Base-by-base conservation (phyloP, 1,140 invertebrate genomes). In the Macrosteles quadrilineatus region DNA sequence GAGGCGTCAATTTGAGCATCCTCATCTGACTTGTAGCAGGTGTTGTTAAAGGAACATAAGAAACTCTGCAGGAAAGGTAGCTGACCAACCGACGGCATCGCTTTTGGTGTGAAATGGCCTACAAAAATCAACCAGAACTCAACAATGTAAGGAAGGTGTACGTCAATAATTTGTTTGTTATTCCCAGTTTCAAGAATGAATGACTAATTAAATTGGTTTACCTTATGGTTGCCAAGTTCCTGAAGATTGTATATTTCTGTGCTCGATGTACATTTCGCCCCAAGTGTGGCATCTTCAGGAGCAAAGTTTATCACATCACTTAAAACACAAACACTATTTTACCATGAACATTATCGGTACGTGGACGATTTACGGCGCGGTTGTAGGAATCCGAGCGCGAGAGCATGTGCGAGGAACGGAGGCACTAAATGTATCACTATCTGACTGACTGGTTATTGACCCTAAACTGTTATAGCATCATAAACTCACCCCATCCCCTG, bases 91-190 rank as follows among this genome's bases (percentile, higher is more conserved):
- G 86, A 87, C 0, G 86, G 87, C 80, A 88, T 80, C 11, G 86
- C 80, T 72, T 85, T 87, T 40, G 85, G 83, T 67, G 85, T 82
- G 78, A 83, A 86, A 76, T 87, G 84, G 80, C 87, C 86, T 87
- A 75, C 21, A 77, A 77, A 29, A 64, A 69, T 21, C 12, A 59
- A 21, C 9, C 36, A 43, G 17, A 11, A 11, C 17, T 11, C 36
- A 21, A 23, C 65, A 23, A 55, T 55, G 9, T 6, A 55, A 55
- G 6, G 6, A 12, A 27, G 4, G 6, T 11, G 6, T 9, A 11
- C 21, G 19, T 55, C 21, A 21, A 9, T 9, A 62, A 14, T 25
- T 31, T 25, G 2, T 47, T 21, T 45, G 43, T 45, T 11, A 25
- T 43, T 14, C 4, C 43, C 2, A 43, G 1, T 23, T n/a, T n/a